Conservation (phyloP, 2,797 vertebrate species). For the Mastacembelus armatus region DNA sequence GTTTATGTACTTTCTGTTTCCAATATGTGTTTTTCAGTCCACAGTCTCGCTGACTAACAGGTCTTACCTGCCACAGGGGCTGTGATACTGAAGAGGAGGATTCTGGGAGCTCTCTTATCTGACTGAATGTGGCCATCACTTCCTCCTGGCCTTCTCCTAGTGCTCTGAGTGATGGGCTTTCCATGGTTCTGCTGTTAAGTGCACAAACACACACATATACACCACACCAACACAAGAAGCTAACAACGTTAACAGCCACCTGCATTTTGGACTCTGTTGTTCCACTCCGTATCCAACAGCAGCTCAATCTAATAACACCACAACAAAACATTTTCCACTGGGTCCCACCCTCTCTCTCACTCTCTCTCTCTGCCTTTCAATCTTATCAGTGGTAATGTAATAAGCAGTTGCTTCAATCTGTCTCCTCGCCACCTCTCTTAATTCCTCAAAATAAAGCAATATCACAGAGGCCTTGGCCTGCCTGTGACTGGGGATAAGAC, state of each 20-base stretch:
- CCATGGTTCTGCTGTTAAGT: constrained; percentile 61
- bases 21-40: not conserved
- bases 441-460: constrained; percentile 88
- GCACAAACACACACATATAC: constrained; percentile 51
- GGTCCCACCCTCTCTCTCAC: constrained; percentile 35
- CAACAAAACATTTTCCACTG: constrained; percentile 76
- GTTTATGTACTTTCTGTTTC: constrained; percentile 36
- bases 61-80: constrained; percentile 84
- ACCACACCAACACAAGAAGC: constrained; percentile 43
- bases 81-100: constrained; percentile 63
- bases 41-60: constrained; percentile 18
- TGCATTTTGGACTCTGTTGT: constrained; percentile 82
- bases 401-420: constrained; percentile 81
- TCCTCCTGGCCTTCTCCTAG: constrained; percentile 81
- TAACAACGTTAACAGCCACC: constrained; percentile 82
- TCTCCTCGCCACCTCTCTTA: constrained; percentile 85
- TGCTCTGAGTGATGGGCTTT: constrained; percentile 73
- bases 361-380: constrained; percentile 76
- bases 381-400: constrained; percentile 86
- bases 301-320: constrained; percentile 81
- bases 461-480: constrained; percentile 80
- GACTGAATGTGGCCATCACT: constrained; percentile 66
- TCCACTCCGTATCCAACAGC: constrained; percentile 78
- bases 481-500: constrained; percentile 82
- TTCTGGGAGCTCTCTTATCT: constrained; percentile 72